Evolutionary conservation across 2,888 invertebrate species (phyloP), one percentile per base, ranked within the genome.

Genomic region (Rosalia funebris): DNA sequence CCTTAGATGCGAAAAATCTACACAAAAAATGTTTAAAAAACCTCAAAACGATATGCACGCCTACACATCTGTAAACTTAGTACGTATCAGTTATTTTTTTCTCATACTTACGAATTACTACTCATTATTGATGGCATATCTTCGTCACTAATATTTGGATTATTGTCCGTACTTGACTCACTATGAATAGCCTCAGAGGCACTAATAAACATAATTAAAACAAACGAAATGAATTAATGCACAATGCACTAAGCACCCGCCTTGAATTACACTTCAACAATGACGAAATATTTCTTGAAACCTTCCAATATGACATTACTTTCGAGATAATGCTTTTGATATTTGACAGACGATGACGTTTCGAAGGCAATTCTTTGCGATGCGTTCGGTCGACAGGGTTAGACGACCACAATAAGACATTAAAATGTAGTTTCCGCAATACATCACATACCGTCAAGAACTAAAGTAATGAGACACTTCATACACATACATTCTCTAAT

Each of bases 131-230:
- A 80, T 66, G 81, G 81, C 81, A 82, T 82, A 70, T 78, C 79
- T 79, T 80, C 78, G 65, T 75, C 71, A 77, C 68, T 50, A n/a
- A n/a, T n/a, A n/a, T n/a, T n/a, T 48, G 70, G 66, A 72, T 73
- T 74, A 72, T 69, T 74, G 66, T 77, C 77, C 71, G 75, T 72
- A 77, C 73, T 79, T 59, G 69, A 71, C 72, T 79, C 79, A 62
- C 72, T 74, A 79, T 75, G 77, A 72, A 79, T 72, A 74, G 80
- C 77, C 76, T 79, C 79, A 69, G 77, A 75, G 75, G 78, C 79
- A 82, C 79, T 82, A 76, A 81, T 77, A 78, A 81, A 80, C 82
- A 82, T 82, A 81, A 79, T 81, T 80, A 77, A 79, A 76, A 74
- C 57, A 74, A 75, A 75, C 37, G 14, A 16, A 50, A 39, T 36